A percentile compares a stretch with the other conserved stretches of the same genome.
Conservation (phyloP, 2,888 invertebrate genomes). For the Gryllus longicercus region DNA sequence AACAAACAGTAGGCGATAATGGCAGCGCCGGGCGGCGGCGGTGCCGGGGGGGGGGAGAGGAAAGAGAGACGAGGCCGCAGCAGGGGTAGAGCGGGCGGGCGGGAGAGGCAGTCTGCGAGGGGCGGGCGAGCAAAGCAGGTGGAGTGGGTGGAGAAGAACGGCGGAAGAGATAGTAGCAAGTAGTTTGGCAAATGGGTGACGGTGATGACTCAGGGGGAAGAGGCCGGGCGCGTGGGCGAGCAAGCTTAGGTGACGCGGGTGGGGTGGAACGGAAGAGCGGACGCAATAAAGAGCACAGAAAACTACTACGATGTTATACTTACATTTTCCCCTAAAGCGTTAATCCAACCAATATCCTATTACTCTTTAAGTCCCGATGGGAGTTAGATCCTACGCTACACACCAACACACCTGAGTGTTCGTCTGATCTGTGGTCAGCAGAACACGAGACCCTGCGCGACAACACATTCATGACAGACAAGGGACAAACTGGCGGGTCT, state of each 20-base stretch:
- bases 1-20: too few relatives aligned
- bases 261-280: not conserved
- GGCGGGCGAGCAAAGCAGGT: not conserved
- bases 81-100: constrained; percentile 27
- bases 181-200: not conserved
- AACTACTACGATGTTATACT: not conserved
- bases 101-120: constrained; percentile 18
- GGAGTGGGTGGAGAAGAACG: constrained; percentile 23
- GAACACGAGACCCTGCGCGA: too few relatives aligned
- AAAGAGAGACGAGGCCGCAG: not conserved
- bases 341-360: too few relatives aligned
- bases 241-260: not conserved
- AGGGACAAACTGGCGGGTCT: too few relatives aligned
- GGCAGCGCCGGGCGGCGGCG: not conserved
- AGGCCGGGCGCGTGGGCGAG: not conserved
- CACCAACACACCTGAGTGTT: too few relatives aligned
- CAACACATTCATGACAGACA: too few relatives aligned
- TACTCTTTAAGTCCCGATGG: too few relatives aligned
- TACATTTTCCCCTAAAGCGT: too few relatives aligned
- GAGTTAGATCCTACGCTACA: too few relatives aligned
- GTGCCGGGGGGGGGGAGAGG: not conserved
- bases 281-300: not conserved
- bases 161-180: too few relatives aligned
- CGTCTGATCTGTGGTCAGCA: too few relatives aligned
- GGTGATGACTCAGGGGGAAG: constrained; percentile 5